Evolutionary conservation across 1,140 invertebrate species (phyloP).

Genomic region (Triops cancriformis): DNA sequence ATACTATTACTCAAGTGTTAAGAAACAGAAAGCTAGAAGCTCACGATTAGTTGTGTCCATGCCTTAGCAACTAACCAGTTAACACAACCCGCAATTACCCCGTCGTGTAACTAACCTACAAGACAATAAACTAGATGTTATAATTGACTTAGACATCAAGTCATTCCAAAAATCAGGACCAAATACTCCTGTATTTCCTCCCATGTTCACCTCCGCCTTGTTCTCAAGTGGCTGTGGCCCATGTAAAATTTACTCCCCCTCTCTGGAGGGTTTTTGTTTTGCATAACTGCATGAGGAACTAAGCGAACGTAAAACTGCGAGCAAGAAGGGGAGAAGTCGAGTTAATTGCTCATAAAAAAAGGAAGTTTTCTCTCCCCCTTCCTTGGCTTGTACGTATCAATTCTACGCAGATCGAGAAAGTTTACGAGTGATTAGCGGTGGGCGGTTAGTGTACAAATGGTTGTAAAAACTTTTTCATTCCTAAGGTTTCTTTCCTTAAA

Average conservation of each 20-base stretch:
- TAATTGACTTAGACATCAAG: no score
- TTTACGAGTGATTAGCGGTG: background rate
- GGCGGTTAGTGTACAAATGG: background rate
- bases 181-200: no score
- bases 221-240: background rate
- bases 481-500: no score
- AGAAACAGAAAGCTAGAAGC: no score
- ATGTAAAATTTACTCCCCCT: background rate
- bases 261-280: background rate
- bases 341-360: slow-evolving; percentile 5
- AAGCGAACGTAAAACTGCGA: background rate
- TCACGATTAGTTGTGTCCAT: no score
- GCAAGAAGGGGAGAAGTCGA: background rate
- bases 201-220: no score
- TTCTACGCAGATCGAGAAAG: background rate
- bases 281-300: background rate
- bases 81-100: no score
- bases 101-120: no score
- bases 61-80: no score
- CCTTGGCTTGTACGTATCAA: background rate
- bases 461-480: background rate
- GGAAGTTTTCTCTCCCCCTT: background rate
- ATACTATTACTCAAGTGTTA: no score
- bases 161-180: no score
- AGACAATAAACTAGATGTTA: no score